phyloP scores from a whole-genome alignment of 2,888 invertebrate species.

The Hemaris fuciformis region DNA sequence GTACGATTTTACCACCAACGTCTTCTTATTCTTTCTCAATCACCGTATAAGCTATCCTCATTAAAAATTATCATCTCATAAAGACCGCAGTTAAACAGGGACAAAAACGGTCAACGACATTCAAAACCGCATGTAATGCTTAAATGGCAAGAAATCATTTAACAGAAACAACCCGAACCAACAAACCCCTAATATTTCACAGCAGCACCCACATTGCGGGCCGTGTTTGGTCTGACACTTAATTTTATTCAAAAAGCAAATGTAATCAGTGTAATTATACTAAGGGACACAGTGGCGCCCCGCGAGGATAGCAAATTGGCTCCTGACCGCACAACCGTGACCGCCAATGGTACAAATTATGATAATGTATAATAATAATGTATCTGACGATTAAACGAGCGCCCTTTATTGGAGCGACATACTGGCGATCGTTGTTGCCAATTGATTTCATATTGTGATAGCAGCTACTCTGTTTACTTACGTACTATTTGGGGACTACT shows the following conservation, averaged over 20 bases:
- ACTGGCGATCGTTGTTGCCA: constrained; percentile 29
- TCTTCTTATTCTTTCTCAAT: background rate
- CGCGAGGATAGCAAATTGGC: constrained; percentile 46
- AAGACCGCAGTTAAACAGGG: background rate
- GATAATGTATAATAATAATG: constrained; percentile 66
- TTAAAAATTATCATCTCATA: background rate
- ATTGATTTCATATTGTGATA: too few relatives aligned
- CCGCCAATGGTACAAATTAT: constrained; percentile 54
- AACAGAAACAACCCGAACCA: background rate
- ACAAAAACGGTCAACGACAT: background rate
- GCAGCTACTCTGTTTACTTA: too few relatives aligned
- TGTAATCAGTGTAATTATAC: constrained; percentile 44
- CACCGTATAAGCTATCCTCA: background rate
- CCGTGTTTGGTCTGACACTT: background rate
- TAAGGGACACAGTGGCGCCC: constrained; percentile 40
- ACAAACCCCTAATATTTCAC: background rate
- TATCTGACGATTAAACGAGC: constrained; percentile 44
- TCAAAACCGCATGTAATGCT: background rate
- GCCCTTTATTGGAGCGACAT: constrained; percentile 35
- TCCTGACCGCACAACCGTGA: constrained; percentile 33
- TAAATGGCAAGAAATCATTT: background rate
- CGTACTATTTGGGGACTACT: too few relatives aligned
- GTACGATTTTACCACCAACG: too few relatives aligned
- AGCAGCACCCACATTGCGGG: background rate
- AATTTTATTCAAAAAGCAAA: constrained; percentile 18